Conservation (phyloP, 2,888 invertebrate genomes). For the Aradus depressus region DNA sequence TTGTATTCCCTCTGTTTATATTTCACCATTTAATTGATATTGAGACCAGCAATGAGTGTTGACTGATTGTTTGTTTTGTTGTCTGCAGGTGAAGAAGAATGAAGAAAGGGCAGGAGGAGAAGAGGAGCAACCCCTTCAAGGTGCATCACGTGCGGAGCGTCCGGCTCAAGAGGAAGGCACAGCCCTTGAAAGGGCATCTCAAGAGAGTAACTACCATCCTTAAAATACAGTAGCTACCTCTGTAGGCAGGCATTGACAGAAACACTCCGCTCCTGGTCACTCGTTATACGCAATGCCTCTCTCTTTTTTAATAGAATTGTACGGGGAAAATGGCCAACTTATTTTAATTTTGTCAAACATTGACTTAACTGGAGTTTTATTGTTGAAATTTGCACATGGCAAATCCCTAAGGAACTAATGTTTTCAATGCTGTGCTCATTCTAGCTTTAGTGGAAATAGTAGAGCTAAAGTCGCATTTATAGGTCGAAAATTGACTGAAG, state of each 20-base stretch:
- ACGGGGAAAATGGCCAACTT: background rate
- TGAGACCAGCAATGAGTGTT: background rate
- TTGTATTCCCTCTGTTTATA: slow-evolving; percentile 7
- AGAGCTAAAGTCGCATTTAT: too few species aligned
- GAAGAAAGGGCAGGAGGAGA: slow-evolving; percentile 17
- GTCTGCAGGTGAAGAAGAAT: background rate
- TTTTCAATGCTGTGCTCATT: too few species aligned
- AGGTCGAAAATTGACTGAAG: too few species aligned
- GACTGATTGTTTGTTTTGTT: background rate
- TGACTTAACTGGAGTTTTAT: background rate
- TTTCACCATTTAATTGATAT: background rate
- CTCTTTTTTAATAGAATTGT: background rate
- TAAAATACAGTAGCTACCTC: background rate
- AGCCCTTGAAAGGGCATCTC: slow-evolving; percentile 30
- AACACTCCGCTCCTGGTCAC: too few species aligned
- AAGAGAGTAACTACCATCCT: slow-evolving; percentile 30
- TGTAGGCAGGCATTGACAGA: too few species aligned
- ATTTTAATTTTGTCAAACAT: background rate
- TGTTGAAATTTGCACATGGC: too few species aligned
- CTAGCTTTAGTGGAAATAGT: too few species aligned
- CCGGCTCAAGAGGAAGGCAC: slow-evolving; percentile 35
- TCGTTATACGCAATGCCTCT: too few species aligned
- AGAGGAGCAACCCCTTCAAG: slow-evolving; percentile 33
- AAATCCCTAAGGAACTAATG: too few species aligned
- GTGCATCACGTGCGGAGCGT: slow-evolving; percentile 34